These are phyloP conservation scores for Neuroscelio doddi DNA, from an alignment of 2,888 invertebrate genomes.

Conservation along the genomic window DNA sequence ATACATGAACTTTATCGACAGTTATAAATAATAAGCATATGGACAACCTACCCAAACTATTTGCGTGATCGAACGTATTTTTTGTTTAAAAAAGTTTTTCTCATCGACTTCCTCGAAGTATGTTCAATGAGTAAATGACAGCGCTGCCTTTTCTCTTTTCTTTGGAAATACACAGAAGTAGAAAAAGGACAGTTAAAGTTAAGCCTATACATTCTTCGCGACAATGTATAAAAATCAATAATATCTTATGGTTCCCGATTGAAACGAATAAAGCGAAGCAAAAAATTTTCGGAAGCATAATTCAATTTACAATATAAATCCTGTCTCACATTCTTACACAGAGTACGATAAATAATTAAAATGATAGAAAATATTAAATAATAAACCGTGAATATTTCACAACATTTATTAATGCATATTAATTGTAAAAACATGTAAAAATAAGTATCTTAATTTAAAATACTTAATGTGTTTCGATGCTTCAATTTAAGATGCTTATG, in stretches of 20 bases:
- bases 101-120: conserved; percentile 53
- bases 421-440: no score
- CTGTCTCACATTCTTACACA: neutral
- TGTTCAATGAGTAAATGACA: conserved; percentile 67
- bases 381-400: no score
- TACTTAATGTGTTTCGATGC: no score
- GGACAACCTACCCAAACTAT: conserved; percentile 39
- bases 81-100: conserved; percentile 39
- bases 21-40: conserved; percentile 52
- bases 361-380: no score
- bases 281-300: conserved; percentile 1
- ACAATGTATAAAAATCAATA: conserved; percentile 69
- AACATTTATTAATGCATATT: no score
- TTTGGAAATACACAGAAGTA: conserved; percentile 55
- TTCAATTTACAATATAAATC: neutral
- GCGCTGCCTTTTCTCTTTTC: conserved; percentile 54
- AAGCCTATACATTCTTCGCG: conserved; percentile 22
- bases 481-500: no score
- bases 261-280: neutral
- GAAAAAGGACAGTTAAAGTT: conserved; percentile 32
- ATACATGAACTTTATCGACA: conserved; percentile 47
- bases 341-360: no score
- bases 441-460: no score
- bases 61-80: conserved; percentile 44
- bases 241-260: conserved; percentile 59